Evolutionary conservation across 37 sponge, comb jelly and placozoan species (phyloP), one percentile per base, ranked within the genome.

Genomic region (Bolinopsis microptera): DNA sequence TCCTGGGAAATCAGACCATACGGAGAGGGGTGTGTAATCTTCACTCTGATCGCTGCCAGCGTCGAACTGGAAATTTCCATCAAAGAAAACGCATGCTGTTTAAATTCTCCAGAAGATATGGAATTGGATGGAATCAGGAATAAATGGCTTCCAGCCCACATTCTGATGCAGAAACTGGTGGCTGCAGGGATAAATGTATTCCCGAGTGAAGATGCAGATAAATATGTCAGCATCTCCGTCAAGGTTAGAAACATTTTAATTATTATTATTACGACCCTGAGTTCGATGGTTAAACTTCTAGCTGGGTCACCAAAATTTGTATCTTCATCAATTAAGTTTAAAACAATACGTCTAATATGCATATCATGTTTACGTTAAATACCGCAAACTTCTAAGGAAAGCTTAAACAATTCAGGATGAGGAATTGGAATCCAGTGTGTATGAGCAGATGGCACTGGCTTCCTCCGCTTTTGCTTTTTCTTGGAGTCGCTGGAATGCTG

Each of bases 401-500:
- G n/a, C n/a, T n/a, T n/a, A n/a, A n/a, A n/a, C n/a, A n/a, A n/a
- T n/a, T n/a, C 67, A 96, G 96, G 75, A 86, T 9, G 61, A 35
- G 9, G 37, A 72, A 35, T 30, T 95, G 0, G 97, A 96, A 88
- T 25, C 31, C 16, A 13, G 74, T 32, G 93, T 95, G 30, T 96
- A 96, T 68, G 92, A 93, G 61, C 95, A 93, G 39, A 96, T 96
- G 95, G 93, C 96, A 8, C 83, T 96, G 69, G 69, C 92, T n/a
- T 38, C 74, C 30, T 83, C 94, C 32, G 94, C 80, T 68, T 94
- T 88, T 74, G 94, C 92, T 26, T 96, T 96, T 39, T 48, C 38
- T 18, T 95, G 94, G 96, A 96, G 96, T 40, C 37, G 77, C 27
- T 96, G 97, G 97, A 96, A 96, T 76, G 93, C 92, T 24, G 94